Conservation (phyloP, 2,888 invertebrate species). For the Caenorhabditis sp. region DNA sequence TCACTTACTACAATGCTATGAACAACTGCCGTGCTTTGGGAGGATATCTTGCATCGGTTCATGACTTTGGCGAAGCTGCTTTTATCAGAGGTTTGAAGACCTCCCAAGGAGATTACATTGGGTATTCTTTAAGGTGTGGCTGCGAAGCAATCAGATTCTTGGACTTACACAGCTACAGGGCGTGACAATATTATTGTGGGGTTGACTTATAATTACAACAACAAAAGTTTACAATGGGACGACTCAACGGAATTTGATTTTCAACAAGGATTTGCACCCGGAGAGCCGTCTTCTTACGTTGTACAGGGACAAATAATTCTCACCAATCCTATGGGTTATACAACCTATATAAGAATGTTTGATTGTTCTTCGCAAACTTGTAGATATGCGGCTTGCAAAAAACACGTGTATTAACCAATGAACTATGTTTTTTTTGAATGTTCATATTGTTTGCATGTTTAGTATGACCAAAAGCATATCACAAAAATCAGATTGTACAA, state of each 20-base stretch:
- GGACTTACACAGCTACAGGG: conserved; percentile 20
- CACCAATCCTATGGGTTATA: conserved; percentile 35
- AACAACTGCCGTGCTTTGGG: conserved; percentile 32
- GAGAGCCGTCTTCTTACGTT: conserved; percentile 14
- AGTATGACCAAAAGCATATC: not conserved
- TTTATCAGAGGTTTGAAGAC: conserved; percentile 26
- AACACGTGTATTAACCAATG: conserved; percentile 21
- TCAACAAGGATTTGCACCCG: conserved; percentile 32
- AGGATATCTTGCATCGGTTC: conserved; percentile 33
- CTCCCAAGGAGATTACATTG: too few species aligned
- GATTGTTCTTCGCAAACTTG: conserved; percentile 32
- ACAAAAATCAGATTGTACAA: not conserved
- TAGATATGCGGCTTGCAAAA: conserved; percentile 36
- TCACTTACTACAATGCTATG: conserved; percentile 39
- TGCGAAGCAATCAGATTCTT: conserved; percentile 12
- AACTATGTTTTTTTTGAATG: too few species aligned
- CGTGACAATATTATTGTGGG: conserved; percentile 40
- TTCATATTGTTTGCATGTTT: too few species aligned
- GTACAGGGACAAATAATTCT: conserved; percentile 35
- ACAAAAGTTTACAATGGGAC: conserved; percentile 31
- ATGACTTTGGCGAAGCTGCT: conserved; percentile 33
- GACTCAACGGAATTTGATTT: conserved; percentile 28
- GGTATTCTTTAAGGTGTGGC: conserved; percentile 30
- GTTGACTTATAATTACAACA: conserved; percentile 22
- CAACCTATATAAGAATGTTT: conserved; percentile 34